phyloP scores from a whole-genome alignment of 2,797 vertebrate genomes.

The Enteromius afrohamiltoni region DNA sequence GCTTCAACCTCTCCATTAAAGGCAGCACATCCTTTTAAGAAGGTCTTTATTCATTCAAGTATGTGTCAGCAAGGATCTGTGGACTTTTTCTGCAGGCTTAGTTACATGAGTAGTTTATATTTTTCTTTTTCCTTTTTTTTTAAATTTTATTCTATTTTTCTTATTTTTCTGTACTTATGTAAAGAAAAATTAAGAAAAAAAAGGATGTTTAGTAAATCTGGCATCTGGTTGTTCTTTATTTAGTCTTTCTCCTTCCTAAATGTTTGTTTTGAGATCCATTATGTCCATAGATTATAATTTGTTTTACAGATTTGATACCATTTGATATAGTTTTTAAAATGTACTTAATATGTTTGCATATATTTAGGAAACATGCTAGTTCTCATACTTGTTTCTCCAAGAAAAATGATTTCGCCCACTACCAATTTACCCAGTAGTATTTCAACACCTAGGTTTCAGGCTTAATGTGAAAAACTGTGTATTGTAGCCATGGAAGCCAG shows the following conservation, averaged over 20 bases:
- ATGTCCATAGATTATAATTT: background rate
- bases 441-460: background rate
- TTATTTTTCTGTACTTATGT: background rate
- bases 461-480: background rate
- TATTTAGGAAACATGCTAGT: background rate
- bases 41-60: constrained; percentile 3
- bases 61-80: background rate
- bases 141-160: no score
- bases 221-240: background rate
- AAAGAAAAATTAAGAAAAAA: background rate
- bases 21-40: background rate
- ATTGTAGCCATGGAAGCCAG: background rate
- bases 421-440: background rate
- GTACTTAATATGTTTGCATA: background rate
- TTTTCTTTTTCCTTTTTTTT: background rate
- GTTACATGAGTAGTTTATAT: background rate
- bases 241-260: background rate
- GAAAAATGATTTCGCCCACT: background rate
- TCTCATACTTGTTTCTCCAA: background rate
- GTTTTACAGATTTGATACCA: background rate
- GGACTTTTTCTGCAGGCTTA: background rate
- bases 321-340: background rate
- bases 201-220: background rate
- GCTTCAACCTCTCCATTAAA: constrained; percentile 12
- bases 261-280: background rate